Percentiles rank a stretch among this genome's conserved stretches.
Conservation (phyloP, 2,797 vertebrate genomes). For the Anas flavirostris region DNA sequence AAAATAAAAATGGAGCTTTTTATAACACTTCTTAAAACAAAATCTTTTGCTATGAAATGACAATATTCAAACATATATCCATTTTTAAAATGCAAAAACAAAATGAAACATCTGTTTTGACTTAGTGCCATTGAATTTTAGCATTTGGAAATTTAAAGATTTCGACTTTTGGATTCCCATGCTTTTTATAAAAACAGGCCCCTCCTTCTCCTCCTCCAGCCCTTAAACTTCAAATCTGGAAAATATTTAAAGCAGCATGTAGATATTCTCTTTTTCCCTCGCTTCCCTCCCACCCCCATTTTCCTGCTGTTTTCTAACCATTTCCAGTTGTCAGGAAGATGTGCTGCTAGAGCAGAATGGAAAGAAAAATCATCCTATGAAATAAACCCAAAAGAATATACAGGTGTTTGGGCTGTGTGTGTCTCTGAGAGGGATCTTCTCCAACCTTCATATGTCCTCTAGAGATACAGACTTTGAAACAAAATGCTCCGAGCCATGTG, state of each 20-base stretch:
- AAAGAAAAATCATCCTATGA: not conserved
- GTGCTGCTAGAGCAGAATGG: not conserved
- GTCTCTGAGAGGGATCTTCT: not conserved
- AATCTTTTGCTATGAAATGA: not conserved
- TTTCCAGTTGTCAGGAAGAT: constrained; percentile 36
- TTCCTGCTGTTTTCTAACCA: constrained; percentile 49
- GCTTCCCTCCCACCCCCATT: not conserved
- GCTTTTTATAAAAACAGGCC: not conserved
- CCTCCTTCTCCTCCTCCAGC: not conserved
- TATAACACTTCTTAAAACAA: not conserved
- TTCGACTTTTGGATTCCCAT: not conserved
- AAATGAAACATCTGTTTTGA: constrained; percentile 24
- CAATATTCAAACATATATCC: not conserved
- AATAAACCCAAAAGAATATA: not conserved
- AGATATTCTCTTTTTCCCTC: not conserved
- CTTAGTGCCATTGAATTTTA: constrained; percentile 2
- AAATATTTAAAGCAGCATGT: constrained; percentile 13
- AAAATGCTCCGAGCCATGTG: not conserved
- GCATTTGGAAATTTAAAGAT: constrained; percentile 13
- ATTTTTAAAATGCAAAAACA: not conserved
- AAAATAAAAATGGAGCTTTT: not conserved
- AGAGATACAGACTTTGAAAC: not conserved
- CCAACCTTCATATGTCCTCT: not conserved
- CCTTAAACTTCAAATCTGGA: constrained; percentile 28
- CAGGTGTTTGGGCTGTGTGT: not conserved